Conservation (phyloP, 2,888 invertebrate species). For the Nudaria mundana region DNA sequence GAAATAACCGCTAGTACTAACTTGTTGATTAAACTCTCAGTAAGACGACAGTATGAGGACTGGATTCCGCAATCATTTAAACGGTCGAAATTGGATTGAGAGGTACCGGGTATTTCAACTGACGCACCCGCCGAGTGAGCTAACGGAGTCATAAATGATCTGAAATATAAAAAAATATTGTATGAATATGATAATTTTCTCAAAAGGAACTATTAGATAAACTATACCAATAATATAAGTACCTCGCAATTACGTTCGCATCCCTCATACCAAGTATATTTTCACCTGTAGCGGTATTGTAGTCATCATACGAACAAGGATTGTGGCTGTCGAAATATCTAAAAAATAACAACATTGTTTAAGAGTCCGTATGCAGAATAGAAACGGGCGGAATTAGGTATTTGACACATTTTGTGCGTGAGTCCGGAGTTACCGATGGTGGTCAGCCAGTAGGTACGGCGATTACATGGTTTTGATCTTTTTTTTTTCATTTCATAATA, state of each 20-base stretch:
- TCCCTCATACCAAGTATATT: conserved; percentile 17
- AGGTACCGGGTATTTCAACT: conserved; percentile 32
- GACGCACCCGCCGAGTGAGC: conserved; percentile 36
- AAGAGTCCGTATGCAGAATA: too few species aligned
- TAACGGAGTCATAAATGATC: conserved; percentile 38
- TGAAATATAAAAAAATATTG: conserved; percentile 25
- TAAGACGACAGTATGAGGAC: conserved; percentile 37
- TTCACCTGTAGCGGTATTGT: conserved; percentile 22
- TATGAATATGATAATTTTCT: not conserved
- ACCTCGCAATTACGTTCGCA: too few species aligned
- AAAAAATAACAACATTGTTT: too few species aligned
- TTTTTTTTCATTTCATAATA: too few species aligned
- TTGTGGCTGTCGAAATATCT: conserved; percentile 55
- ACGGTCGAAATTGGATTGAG: conserved; percentile 22
- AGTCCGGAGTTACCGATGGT: too few species aligned
- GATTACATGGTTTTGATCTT: too few species aligned
- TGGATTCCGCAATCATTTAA: conserved; percentile 2
- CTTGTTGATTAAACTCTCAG: conserved; percentile 52
- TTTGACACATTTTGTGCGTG: too few species aligned
- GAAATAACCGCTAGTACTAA: conserved; percentile 31
- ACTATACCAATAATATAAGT: too few species aligned
- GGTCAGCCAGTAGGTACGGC: too few species aligned
- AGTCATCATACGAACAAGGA: conserved; percentile 29
- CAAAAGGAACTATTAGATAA: not conserved
- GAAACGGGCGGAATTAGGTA: too few species aligned